Base-by-base conservation (phyloP, 1,140 invertebrate genomes). In the Dryas iulia region DNA sequence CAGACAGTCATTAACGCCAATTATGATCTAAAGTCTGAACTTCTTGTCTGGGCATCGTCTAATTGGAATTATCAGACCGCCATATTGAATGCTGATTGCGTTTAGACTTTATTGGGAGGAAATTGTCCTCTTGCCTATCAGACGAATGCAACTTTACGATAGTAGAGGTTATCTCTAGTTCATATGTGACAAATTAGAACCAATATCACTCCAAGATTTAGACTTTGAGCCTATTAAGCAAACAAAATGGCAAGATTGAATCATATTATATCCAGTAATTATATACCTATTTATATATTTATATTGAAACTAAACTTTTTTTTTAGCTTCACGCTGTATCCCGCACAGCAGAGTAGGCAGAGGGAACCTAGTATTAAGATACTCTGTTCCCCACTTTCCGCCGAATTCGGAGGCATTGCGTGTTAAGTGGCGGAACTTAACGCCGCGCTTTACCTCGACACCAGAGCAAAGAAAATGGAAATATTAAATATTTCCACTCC, bases 31-130 rank as follows among this genome's bases (percentile, higher is more conserved):
- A 58, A 31, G n/a, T 26, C 24, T 73, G 69, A 76, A 69, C 72
- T 30, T 39, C 3, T 52, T 39, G 77, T 79, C 77, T 73, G 62
- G 67, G 5, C 52, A 47, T 11, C 66, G 74, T 76, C 77, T 74
- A 74, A 76, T 74, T 60, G 14, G 53, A 62, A 10, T 24, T 25
- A 30, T 58, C 56, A 58, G 28, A 23, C 35, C 21, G 53, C 53
- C 24, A 7, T 56, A 25, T 24, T 7, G 3, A 25, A 25, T 56
- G 5, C 12, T 56, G 24, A 26, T 56, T n/a, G 10, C 23, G 23
- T 4, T 24, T 23, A 53, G 33, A 53, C 7, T 53, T 53, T 53
- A 47, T 60, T 60, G 33, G 5, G 23, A 26, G 23, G 59, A 60
- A 60, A 60, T 60, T 12, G 18, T 47, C 21, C 39, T 7, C 7